Evolutionary conservation across 2,797 vertebrate species (phyloP).

Genomic region (Coilia nasus): DNA sequence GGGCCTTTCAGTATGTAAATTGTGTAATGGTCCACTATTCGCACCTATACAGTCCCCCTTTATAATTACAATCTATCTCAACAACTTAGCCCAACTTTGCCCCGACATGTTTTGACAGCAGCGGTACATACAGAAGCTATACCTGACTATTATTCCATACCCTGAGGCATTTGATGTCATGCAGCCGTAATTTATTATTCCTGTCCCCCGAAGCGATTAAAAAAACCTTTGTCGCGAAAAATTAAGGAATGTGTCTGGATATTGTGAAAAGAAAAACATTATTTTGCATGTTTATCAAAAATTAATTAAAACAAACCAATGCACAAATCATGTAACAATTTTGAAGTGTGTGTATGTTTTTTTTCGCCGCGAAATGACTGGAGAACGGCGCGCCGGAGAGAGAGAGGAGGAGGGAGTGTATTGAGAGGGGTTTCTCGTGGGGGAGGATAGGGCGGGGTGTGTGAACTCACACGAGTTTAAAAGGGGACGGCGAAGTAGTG

Average conservation of each 20-base stretch:
- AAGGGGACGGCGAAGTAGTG: constrained; percentile 54
- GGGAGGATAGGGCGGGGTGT: constrained; percentile 50
- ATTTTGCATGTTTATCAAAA: background rate
- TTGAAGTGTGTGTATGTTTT: background rate
- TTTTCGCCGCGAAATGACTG: background rate
- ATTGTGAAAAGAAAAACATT: background rate
- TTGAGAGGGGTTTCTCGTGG: constrained; percentile 42
- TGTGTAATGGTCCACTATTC: constrained; percentile 45
- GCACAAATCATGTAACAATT: background rate
- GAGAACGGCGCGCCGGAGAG: background rate
- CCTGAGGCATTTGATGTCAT: background rate
- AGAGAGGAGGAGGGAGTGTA: constrained; percentile 7
- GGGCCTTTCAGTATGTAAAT: background rate
- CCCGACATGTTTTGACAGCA: constrained; percentile 52
- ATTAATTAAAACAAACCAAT: no score
- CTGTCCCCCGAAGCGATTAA: background rate
- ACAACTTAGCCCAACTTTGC: constrained; percentile 48
- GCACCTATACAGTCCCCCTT: constrained; percentile 42
- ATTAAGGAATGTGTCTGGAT: background rate
- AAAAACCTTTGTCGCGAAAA: background rate
- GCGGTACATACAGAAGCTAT: background rate
- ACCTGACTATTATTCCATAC: background rate
- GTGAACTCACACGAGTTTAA: constrained; percentile 63
- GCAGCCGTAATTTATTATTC: constrained; percentile 2
- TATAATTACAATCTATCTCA: constrained; percentile 50